phyloP scores from a whole-genome alignment of 2,888 invertebrate genomes.

The Galerucella nymphaeae region DNA sequence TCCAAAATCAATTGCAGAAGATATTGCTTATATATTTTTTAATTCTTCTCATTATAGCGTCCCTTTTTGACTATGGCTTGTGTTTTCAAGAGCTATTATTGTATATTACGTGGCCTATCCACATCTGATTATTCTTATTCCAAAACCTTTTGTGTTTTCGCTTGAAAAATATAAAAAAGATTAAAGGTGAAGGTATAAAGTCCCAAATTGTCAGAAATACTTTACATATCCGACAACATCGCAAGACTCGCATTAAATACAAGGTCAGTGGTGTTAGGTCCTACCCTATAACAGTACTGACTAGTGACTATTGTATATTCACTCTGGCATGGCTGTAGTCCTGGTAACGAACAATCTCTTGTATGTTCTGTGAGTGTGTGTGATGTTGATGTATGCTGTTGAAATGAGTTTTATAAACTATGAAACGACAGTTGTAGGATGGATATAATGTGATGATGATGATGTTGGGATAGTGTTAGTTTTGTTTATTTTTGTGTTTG shows the following conservation, averaged over 20 bases:
- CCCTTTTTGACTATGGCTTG: no score
- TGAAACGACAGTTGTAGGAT: neutral
- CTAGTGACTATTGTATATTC: neutral
- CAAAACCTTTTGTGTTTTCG: no score
- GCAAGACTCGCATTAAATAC: neutral
- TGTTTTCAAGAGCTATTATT: no score
- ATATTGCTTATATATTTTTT: no score
- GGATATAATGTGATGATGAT: no score
- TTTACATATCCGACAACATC: slow-evolving; percentile 1
- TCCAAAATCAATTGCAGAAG: no score
- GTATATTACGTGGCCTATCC: no score
- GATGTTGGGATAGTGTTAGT: neutral
- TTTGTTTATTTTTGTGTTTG: slow-evolving; percentile 1
- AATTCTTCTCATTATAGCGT: no score
- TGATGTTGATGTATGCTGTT: neutral
- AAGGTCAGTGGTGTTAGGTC: neutral
- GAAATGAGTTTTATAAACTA: neutral
- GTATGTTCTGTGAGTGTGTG: neutral
- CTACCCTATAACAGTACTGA: neutral
- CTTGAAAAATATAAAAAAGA: no score
- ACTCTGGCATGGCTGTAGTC: slow-evolving; percentile 5
- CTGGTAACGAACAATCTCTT: slow-evolving; percentile 10
- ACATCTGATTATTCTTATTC: no score
- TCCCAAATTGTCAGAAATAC: neutral
- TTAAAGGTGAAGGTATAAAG: no score